These are phyloP conservation scores for Smutsia temminckii DNA, from an alignment of 2,797 vertebrate genomes.

Conservation along the genomic window DNA sequence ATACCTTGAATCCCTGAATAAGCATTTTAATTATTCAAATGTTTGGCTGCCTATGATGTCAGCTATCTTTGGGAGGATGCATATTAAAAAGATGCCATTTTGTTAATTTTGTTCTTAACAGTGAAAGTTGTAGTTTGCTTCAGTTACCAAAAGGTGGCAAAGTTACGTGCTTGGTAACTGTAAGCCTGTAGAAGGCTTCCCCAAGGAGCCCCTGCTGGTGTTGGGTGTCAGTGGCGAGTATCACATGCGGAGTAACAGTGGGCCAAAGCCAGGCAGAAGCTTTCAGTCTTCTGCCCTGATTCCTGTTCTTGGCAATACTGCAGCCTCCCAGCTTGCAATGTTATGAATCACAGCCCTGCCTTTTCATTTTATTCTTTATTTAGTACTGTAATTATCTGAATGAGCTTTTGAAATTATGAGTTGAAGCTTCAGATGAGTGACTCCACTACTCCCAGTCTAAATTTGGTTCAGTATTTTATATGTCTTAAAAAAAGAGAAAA, in stretches of 20 bases:
- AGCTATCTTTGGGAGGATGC: neutral
- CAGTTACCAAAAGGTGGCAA: slow-evolving; percentile 38
- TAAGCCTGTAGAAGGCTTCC: neutral
- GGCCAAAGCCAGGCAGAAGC: neutral
- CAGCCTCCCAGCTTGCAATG: slow-evolving; percentile 52
- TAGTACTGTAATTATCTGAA: slow-evolving; percentile 71
- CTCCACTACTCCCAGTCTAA: slow-evolving; percentile 54
- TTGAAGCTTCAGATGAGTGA: slow-evolving; percentile 62
- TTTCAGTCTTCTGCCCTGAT: neutral
- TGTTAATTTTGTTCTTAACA: neutral
- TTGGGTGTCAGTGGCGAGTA: neutral
- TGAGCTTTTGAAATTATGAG: slow-evolving; percentile 67
- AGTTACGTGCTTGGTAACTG: neutral
- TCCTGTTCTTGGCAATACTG: slow-evolving; percentile 41
- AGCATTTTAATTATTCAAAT: neutral
- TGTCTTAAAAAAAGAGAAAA: slow-evolving; percentile 55
- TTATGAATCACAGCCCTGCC: slow-evolving; percentile 66
- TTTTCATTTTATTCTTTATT: slow-evolving; percentile 72
- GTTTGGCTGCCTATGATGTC: neutral
- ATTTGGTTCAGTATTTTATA: slow-evolving; percentile 41
- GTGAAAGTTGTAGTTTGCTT: neutral
- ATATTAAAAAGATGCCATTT: neutral
- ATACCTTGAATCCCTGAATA: neutral
- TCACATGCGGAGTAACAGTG: neutral
- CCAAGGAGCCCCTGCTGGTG: neutral